Conservation (phyloP, 1,140 invertebrate species). For the Drosophila suzukii region DNA sequence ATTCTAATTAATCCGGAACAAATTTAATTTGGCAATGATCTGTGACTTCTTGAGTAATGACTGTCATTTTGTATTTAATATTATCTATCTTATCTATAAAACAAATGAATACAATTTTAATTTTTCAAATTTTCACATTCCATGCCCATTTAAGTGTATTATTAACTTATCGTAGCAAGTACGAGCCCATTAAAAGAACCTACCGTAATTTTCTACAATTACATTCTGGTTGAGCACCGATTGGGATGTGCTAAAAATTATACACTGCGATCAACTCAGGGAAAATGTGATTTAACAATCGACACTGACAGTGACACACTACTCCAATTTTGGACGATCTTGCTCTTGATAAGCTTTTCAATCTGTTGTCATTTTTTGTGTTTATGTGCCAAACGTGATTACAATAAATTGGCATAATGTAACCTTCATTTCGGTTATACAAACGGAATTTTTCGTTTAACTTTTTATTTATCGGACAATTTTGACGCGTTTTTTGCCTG, state of each 20-base stretch:
- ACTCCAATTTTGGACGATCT: conserved; percentile 38
- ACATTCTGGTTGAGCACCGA: not conserved
- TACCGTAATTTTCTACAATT: conserved; percentile 3
- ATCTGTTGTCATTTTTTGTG: conserved; percentile 26
- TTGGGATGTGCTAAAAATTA: conserved; percentile 17
- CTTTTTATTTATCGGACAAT: conserved; percentile 16
- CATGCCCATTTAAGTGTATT: not conserved
- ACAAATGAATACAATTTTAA: not conserved
- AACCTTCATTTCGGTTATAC: conserved; percentile 44
- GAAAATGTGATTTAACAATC: conserved; percentile 22
- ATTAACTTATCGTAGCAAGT: conserved; percentile 12
- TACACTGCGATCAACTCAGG: conserved; percentile 8
- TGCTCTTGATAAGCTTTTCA: conserved; percentile 29
- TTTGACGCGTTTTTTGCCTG: conserved; percentile 22
- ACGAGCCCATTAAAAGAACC: not conserved
- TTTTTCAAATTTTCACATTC: not conserved
- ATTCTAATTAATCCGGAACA: conserved; percentile 9
- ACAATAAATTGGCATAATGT: conserved; percentile 36
- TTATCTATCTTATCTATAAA: too few species aligned
- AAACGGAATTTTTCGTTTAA: conserved; percentile 26
- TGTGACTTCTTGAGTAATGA: not conserved
- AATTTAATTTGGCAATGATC: conserved; percentile 1
- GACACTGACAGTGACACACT: conserved; percentile 27
- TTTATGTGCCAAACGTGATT: conserved; percentile 60
- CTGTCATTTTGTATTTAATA: not conserved